Base-by-base conservation (phyloP, 2,797 vertebrate species). In the Enteromius treurensis region DNA sequence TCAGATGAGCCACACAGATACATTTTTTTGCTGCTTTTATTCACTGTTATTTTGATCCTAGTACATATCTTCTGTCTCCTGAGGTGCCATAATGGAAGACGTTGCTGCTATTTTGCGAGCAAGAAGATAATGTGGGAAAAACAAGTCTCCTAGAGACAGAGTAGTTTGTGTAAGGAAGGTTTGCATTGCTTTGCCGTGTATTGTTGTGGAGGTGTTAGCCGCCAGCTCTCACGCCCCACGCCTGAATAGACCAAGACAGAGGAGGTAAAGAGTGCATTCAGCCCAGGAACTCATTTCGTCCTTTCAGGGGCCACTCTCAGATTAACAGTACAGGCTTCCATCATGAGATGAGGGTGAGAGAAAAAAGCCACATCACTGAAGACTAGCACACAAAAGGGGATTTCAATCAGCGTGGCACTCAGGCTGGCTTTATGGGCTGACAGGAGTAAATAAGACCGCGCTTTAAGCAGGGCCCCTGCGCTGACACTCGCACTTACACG, bases 371-470 rank as follows among this genome's bases (percentile, higher is more conserved):
- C 73, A 83, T 78, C 84, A 73, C 87, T 80, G 81, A 87, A 84
- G 84, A 76, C 73, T 69, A 74, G 79, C 79, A 80, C 75, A 84
- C 93, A 95, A 93, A 95, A 92, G 92, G 90, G 92, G 91, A 93
- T 93, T 93, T 94, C 91, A 90, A 93, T 94, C 92, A 93, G 74
- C 84, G 81, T 90, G 90, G 90, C 88, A 88, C 88, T 90, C 91
- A 88, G 89, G 90, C 91, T 92, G 92, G 92, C 92, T 86, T 90
- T 91, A 92, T 81, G 47, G 81, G 58, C 68, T 86, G 79, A 65
- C 85, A 78, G 71, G 79, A 81, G 82, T 80, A 80, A 87, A 86
- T 86, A 84, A 74, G 77, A 79, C 40, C 29, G 75, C n/a, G 58
- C 58, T 80, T 69, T 75, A 79, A 70, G 82, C 58, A 29, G 70